Evolutionary conservation across 2,797 vertebrate species (phyloP).

Genomic region (Rallus crepitans): DNA sequence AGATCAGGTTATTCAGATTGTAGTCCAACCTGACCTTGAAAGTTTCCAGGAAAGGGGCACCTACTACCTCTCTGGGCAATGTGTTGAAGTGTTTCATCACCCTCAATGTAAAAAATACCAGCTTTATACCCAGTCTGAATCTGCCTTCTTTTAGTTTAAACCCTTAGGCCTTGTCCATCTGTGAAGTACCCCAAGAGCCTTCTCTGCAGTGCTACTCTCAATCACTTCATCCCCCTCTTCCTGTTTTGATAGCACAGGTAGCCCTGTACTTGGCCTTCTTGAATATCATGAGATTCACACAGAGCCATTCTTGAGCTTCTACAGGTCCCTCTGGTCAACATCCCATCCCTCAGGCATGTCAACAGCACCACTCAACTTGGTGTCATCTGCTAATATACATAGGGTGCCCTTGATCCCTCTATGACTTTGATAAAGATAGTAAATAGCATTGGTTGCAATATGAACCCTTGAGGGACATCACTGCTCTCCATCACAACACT

Average conservation of each 20-base stretch:
- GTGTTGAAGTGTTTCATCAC: background rate
- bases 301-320: background rate
- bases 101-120: accelerated
- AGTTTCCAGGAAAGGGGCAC: background rate
- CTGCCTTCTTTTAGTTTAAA: background rate
- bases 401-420: accelerated
- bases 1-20: background rate
- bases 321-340: background rate
- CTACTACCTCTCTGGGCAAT: background rate
- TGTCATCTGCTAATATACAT: background rate
- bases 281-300: background rate
- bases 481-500: background rate
- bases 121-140: background rate
- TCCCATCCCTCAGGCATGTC: background rate
- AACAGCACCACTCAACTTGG: background rate
- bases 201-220: accelerated
- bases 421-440: background rate
- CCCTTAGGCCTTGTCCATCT: background rate
- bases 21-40: accelerated
- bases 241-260: accelerated
- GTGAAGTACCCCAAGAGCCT: background rate
- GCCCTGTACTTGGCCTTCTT: background rate
- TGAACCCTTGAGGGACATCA: accelerated
- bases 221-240: background rate
- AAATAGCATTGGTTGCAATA: background rate